Evolutionary conservation across 2,113 vertebrate species (phyloP), one percentile per base, ranked within the genome.

Genomic region (Engystomops pustulosus): DNA sequence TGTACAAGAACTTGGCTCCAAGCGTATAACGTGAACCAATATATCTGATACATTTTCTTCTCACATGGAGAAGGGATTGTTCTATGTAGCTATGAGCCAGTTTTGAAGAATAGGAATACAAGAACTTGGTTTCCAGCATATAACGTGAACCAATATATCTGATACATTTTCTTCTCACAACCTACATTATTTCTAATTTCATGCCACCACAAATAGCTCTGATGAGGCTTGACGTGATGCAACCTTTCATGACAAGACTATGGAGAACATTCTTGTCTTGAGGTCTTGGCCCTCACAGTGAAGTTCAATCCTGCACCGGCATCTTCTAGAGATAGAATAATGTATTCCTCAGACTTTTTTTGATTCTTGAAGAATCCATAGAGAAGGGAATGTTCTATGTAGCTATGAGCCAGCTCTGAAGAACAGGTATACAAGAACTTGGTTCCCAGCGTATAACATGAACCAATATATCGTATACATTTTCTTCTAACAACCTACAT

Each of bases 201-300:
- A 74, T 30, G n/a, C 44, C 41, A 27, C 44, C 14, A 74, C 23
- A 74, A 67, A 74, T 49, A 47, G 44, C 44, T 45, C 23, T 27
- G 36, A 74, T 41, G 30, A 60, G 36, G 27, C 34, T 58, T 41
- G 36, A 41, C 51, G 60, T 58, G 55, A 38, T 17, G n/a, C 58
- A 45, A 79, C 38, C 77, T 45, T 79, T 62, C 38, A 17, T 45
- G n/a, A 25, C 58, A 65, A 45, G n/a, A n/a, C n/a, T n/a, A n/a
- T n/a, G n/a, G n/a, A n/a, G n/a, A n/a, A n/a, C n/a, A n/a, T n/a
- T n/a, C n/a, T n/a, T n/a, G n/a, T n/a, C n/a, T n/a, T n/a, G n/a
- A n/a, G n/a, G n/a, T n/a, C n/a, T n/a, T n/a, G n/a, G n/a, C n/a
- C n/a, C n/a, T n/a, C n/a, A n/a, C n/a, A n/a, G n/a, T n/a, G n/a